Evolutionary conservation across 2,888 invertebrate species (phyloP).

Genomic region (Tinea pellionella): DNA sequence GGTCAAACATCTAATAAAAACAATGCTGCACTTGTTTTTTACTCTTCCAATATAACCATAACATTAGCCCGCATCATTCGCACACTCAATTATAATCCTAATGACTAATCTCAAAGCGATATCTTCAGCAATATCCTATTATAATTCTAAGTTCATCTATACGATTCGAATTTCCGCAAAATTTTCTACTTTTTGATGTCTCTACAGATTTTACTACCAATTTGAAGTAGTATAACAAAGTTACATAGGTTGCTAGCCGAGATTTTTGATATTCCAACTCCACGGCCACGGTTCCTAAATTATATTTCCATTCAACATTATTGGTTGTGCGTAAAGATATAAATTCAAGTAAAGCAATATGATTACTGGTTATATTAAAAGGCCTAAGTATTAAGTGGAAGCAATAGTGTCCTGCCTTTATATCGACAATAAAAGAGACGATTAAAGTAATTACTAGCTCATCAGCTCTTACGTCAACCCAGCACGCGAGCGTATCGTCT

Average conservation of each 20-base stretch:
- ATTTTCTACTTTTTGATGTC: background rate
- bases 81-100: slow-evolving; percentile 16
- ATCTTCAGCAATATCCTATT: background rate
- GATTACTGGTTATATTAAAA: background rate
- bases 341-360: background rate
- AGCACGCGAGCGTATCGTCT: background rate
- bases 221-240: no score
- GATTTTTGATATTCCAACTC: no score
- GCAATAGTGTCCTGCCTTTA: background rate
- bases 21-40: slow-evolving; percentile 26
- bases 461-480: background rate
- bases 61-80: slow-evolving; percentile 31
- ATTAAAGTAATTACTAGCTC: background rate
- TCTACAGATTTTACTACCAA: no score
- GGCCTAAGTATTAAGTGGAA: background rate
- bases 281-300: no score
- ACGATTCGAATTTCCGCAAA: no score
- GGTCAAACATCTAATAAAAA: slow-evolving; percentile 46
- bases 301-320: no score
- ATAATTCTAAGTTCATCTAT: background rate
- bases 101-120: slow-evolving; percentile 8
- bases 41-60: slow-evolving; percentile 29
- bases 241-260: no score
- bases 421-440: background rate
- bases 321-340: no score